Evolutionary conservation across 53 echinoderm and acorn worm genomes (phyloP).

Genomic region (Antedon mediterranea): DNA sequence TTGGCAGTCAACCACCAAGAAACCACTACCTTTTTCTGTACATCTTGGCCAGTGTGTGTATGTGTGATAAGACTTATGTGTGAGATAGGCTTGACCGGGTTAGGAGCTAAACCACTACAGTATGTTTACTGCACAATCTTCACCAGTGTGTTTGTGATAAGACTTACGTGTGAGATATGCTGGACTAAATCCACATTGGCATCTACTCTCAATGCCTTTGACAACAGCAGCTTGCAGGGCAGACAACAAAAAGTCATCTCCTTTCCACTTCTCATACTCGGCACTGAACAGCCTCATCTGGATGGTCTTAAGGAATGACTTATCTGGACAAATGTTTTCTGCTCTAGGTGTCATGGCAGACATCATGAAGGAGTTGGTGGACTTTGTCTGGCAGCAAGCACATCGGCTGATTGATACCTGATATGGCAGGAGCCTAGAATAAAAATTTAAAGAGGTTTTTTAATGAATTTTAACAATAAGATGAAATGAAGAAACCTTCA

Average conservation of each 20-base stretch:
- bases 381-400: conserved; percentile 37
- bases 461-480: too few relatives aligned
- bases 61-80: too few relatives aligned
- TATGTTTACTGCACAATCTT: too few relatives aligned
- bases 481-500: too few relatives aligned
- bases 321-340: conserved; percentile 39
- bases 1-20: too few relatives aligned
- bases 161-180: conserved; percentile 40
- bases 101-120: too few relatives aligned
- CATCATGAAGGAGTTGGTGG: conserved; percentile 40
- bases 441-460: not conserved
- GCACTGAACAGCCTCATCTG: conserved; percentile 61
- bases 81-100: too few relatives aligned
- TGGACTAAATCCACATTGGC: conserved; percentile 66
- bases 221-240: conserved; percentile 35
- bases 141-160: too few relatives aligned
- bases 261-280: conserved; percentile 32
- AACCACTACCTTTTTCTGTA: too few relatives aligned
- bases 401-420: conserved; percentile 49
- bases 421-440: not conserved
- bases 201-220: conserved; percentile 32
- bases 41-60: too few relatives aligned
- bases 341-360: conserved; percentile 36
- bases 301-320: conserved; percentile 23
- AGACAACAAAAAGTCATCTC: conserved; percentile 10